Percentiles rank a stretch among this genome's conserved stretches.
Conservation (phyloP, 2,797 vertebrate genomes). For the Parauchenoglanis punctatus region DNA sequence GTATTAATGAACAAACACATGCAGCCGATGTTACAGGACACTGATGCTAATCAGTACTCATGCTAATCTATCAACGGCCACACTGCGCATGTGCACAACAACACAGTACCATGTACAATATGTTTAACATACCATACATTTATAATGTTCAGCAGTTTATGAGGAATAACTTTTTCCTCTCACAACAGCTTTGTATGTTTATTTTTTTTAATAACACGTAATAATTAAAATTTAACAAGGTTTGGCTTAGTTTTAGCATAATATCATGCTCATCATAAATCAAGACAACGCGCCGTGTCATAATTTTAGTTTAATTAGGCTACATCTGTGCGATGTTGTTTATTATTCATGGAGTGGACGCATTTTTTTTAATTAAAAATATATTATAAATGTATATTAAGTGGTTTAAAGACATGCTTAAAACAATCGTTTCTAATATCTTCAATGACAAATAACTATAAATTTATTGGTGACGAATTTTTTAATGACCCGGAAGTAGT, state of each 20-base stretch:
- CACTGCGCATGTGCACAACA: neutral
- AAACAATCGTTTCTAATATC: neutral
- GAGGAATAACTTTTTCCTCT: neutral
- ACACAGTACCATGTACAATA: neutral
- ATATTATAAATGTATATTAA: no score
- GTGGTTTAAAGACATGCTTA: neutral
- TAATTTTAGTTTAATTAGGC: neutral
- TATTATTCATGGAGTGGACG: no score
- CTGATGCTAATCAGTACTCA: neutral
- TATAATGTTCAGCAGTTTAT: neutral
- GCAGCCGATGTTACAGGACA: neutral
- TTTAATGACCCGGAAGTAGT: conserved; percentile 15
- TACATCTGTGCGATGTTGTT: neutral
- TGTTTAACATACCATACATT: neutral
- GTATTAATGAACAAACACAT: neutral
- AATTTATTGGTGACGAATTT: no score
- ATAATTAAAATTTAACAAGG: neutral
- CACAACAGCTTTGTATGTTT: neutral
- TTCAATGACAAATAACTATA: neutral
- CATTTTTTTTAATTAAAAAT: no score
- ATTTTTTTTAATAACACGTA: neutral
- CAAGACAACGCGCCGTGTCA: neutral
- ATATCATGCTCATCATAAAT: neutral
- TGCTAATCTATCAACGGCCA: neutral
- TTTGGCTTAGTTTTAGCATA: neutral